Base-by-base conservation (phyloP, 2,113 vertebrate species). In the Dasypus novemcinctus region DNA sequence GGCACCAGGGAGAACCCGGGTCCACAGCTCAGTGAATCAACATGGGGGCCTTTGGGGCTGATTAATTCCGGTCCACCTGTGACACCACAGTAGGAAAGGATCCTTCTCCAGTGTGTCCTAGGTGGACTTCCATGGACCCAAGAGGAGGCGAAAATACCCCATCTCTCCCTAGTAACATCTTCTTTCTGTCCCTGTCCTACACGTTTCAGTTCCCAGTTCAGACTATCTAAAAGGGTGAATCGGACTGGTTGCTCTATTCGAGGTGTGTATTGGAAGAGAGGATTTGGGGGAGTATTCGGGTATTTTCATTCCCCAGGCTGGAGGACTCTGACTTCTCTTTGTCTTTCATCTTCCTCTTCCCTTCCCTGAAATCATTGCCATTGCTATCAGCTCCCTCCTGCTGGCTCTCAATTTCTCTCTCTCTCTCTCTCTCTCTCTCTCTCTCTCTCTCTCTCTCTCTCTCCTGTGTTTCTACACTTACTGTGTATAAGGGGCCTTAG, bases 11-110 rank as follows among this genome's bases (percentile, higher is more conserved):
- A 84, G 64, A 54, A 83, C 29, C 36, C 38, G 36, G 5, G 6
- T 74, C 31, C 89, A 64, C 20, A 41, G 21, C 31, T 43, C 61
- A 72, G 25, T 74, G 72, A 59, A 72, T 41, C 46, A 57, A 1
- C 20, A 49, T 25, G 52, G 61, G 49, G n/a, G 25, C 33, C 74
- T 86, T 36, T 76, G 61, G 41, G 10, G 4, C 18, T 69, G 25
- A 41, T 7, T 10, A 63, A 41, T 4, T 20, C n/a, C 31, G n/a
- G 23, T 38, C 29, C 52, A 36, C 46, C 17, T 52, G 68, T 95
- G 95, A 94, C 69, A 90, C 93, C 90, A 90, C 7, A 83, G 76
- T 31, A 74, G 92, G 46, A 57, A 63, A 15, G 23, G 33, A 12
- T 25, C 52, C 41, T 61, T 59, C 71, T 27, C 3, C 61, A 54